Base-by-base conservation (phyloP, 2,797 vertebrate species). In the Morus bassanus region DNA sequence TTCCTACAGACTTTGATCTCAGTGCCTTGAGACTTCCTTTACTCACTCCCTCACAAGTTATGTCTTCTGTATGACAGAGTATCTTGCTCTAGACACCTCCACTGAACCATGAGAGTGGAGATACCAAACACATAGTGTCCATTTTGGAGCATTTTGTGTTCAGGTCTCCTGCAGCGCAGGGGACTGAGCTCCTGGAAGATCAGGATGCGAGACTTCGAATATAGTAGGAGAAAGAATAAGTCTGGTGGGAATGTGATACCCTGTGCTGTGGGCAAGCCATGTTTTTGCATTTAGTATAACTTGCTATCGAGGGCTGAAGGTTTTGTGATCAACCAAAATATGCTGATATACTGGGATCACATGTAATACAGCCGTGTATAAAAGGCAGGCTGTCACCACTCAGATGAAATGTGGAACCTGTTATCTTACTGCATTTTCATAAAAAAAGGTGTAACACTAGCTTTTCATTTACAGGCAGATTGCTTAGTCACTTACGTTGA, bases 261-360 rank as follows among this genome's bases (percentile, higher is more conserved):
- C 16, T 0, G 0, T 24, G 4, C 17, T 69, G 22, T 2, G 4
- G 60, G 33, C 22, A 84, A 70, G 33, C n/a, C 0, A 2, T 21
- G 10, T 2, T 81, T 63, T 43, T 85, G 35, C 15, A 28, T 31
- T 54, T 78, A 46, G 8, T 37, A 17, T 31, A 63, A 56, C 22
- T 67, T 91, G 45, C 45, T 77, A 8, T 28, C 54, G 84, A 70
- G 11, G 22, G 27, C 5, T 74, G n/a, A 69, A 64, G 13, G 12
- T 60, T 88, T 88, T 37, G 37, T 45, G 21, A 88, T 70, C 25
- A 35, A 37, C 10, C 31, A 63, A 91, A 85, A 85, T 8, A 41
- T 11, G 14, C 18, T 48, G 22, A 27, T 85, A 12, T 45, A 19
- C 6, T 78, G 37, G n/a, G 22, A 48, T 88, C 19, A 41, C 8